Percentiles rank a stretch among this genome's conserved stretches.
Conservation (phyloP, 2,888 invertebrate genomes). For the Athalia rosae region DNA sequence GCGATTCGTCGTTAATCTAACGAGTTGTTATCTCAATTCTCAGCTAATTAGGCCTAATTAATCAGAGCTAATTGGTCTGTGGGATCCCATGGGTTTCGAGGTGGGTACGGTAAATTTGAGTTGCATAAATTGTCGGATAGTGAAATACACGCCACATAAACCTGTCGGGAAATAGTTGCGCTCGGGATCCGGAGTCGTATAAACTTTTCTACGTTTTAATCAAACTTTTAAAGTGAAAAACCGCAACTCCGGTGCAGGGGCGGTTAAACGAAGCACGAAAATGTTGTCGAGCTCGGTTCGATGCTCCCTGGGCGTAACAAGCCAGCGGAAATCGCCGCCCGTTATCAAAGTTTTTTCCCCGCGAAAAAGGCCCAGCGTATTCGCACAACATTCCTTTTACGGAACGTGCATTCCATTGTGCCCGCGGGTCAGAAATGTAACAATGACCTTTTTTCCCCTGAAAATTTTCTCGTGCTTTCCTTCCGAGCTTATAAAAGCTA, state of each 20-base stretch:
- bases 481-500: no score
- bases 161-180: neutral
- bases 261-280: slow-evolving; percentile 2
- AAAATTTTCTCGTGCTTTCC: no score
- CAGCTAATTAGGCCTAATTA: neutral
- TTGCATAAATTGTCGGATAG: neutral
- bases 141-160: neutral
- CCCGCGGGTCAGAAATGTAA: no score
- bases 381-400: neutral
- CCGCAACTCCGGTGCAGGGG: neutral
- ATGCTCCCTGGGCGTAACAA: no score
- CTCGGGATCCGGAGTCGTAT: neutral
- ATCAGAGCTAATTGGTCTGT: neutral
- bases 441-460: no score
- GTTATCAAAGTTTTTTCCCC: no score
- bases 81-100: neutral
- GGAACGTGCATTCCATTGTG: neutral
- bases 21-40: neutral
- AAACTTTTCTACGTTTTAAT: slow-evolving; percentile 6
- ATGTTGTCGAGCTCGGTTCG: neutral
- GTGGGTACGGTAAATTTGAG: neutral
- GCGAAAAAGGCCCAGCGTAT: no score
- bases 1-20: neutral
- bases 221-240: neutral
- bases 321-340: no score